Evolutionary conservation across 2,113 vertebrate genomes (phyloP), one percentile per base, ranked within the genome.

Genomic region (Centropristis striata): DNA sequence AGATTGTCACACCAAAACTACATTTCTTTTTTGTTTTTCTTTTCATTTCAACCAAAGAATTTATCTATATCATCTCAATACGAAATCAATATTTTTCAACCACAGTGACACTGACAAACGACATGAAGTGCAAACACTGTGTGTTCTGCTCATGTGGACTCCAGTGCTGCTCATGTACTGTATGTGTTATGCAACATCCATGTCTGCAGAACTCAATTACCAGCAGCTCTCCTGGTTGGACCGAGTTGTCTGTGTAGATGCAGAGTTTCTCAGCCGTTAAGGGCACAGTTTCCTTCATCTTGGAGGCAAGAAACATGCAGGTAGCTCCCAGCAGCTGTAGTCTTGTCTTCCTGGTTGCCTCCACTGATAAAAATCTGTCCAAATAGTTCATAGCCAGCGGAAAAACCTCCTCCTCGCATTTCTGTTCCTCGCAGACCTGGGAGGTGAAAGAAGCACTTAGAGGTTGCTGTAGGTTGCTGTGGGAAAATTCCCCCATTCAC

Each of bases 201-300:
- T 78, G 54, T 86, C 67, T 90, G 71, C 58, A 79, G 25, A 82
- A 80, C 27, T 77, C 61, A 85, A 93, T 96, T 97, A 99, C 98
- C 98, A 98, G 96, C 91, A 99, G 95, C 88, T 99, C 98, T 36
- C 95, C 94, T 14, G 97, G 96, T 72, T 94, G 96, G 89, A 99
- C 96, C 71, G 97, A 98, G 94, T 99, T 97, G 95, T 99, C 97
- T 5, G 97, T 98, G 94, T 98, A 99, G 94, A 99, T 97, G 88
- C 98, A 98, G 87, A 99, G 90, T 92, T 99, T 99, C 91, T 99
- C 98, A 5, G 98, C 97, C 10, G 98, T 98, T 87, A 99, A 88
- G 72, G 97, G 98, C 78, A 99, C 96, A 6, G 98, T 99, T 92
- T 99, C 98, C 96, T 98, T 98, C 97, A 99, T 99, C 95, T 99